Evolutionary conservation across 2,113 vertebrate species (phyloP).

Genomic region (Paralichthys olivaceus): DNA sequence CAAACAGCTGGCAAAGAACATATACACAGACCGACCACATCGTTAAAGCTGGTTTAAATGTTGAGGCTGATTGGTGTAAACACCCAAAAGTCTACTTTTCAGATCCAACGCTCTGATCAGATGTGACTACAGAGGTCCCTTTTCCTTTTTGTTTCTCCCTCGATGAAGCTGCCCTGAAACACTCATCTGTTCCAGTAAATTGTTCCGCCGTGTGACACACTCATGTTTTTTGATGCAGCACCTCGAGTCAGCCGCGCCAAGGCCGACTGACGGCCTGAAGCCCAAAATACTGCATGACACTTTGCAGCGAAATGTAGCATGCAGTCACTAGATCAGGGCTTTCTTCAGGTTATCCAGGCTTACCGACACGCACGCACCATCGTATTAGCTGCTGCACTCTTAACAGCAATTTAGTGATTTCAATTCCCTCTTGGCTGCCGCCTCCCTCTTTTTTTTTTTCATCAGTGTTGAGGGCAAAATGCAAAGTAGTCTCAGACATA

Average conservation of each 20-base stretch:
- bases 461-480: slow-evolving; percentile 10
- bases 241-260: slow-evolving; percentile 52
- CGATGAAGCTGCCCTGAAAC: slow-evolving; percentile 19
- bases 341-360: slow-evolving; percentile 48
- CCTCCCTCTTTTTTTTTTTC: neutral
- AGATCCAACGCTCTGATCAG: neutral
- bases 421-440: slow-evolving; percentile 21
- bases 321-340: slow-evolving; percentile 55
- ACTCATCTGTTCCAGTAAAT: slow-evolving; percentile 46
- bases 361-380: slow-evolving; percentile 26
- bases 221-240: slow-evolving; percentile 55
- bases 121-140: neutral
- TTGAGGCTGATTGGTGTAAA: too few relatives aligned
- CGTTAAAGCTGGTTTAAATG: too few relatives aligned
- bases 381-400: slow-evolving; percentile 18
- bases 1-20: too few relatives aligned
- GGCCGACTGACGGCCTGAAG: slow-evolving; percentile 42
- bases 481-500: slow-evolving; percentile 14
- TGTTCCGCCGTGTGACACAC: slow-evolving; percentile 40
- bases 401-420: slow-evolving; percentile 40
- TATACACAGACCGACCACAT: too few relatives aligned
- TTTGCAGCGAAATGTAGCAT: slow-evolving; percentile 74
- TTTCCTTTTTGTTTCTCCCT: neutral
- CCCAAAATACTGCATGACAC: slow-evolving; percentile 77
- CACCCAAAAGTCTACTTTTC: too few relatives aligned